A percentile compares a stretch with the other conserved stretches of the same genome.
These are phyloP conservation scores for Xyrauchen texanus DNA, from an alignment of 2,113 vertebrate species.

Conservation along the genomic window DNA sequence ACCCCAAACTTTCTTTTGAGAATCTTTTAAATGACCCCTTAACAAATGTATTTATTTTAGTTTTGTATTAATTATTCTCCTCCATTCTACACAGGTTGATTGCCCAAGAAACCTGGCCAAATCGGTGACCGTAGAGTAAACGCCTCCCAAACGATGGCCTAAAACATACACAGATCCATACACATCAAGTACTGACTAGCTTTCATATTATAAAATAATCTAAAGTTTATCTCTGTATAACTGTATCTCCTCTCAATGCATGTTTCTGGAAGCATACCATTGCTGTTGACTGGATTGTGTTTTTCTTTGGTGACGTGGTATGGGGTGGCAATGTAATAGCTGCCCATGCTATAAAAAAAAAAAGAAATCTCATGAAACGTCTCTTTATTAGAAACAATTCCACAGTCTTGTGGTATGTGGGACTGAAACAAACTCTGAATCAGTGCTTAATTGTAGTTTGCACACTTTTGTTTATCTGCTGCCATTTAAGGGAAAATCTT, in stretches of 20 bases:
- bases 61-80: conserved; percentile 3
- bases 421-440: neutral
- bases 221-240: conserved; percentile 24
- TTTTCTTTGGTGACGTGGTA: conserved; percentile 56
- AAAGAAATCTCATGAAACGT: too few species aligned
- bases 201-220: conserved; percentile 8
- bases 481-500: neutral
- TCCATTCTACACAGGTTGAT: conserved; percentile 84
- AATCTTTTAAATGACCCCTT: neutral
- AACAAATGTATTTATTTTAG: neutral
- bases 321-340: conserved; percentile 43
- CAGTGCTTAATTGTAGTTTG: neutral
- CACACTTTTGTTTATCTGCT: conserved; percentile 8
- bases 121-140: conserved; percentile 95
- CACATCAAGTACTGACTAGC: conserved; percentile 37
- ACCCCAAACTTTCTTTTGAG: too few species aligned
- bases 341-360: too few species aligned
- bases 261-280: conserved; percentile 29
- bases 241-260: conserved; percentile 39
- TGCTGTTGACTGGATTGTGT: conserved; percentile 28
- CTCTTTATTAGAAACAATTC: neutral
- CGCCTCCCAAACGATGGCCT: conserved; percentile 9
- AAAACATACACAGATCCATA: conserved; percentile 20
- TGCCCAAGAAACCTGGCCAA: conserved; percentile 98
- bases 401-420: neutral